These are phyloP conservation scores for Crotophaga sulcirostris DNA, from an alignment of 2,113 vertebrate species.

Conservation along the genomic window DNA sequence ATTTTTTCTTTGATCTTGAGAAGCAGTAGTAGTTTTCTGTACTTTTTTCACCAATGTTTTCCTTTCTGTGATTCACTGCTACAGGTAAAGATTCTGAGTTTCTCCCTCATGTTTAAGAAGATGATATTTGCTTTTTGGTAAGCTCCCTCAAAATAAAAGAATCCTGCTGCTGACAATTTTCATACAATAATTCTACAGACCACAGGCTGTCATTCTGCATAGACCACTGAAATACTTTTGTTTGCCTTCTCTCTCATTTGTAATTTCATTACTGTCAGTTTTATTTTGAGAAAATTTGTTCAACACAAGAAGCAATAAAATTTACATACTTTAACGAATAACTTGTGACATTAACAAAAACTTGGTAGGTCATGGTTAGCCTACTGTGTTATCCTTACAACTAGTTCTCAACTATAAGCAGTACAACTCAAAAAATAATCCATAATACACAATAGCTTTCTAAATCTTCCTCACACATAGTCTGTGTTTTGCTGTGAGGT, in stretches of 20 bases:
- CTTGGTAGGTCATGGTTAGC: not conserved
- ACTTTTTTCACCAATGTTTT: not conserved
- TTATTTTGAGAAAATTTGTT: not conserved
- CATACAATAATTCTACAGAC: not conserved
- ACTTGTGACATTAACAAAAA: not conserved
- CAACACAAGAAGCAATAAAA: not conserved
- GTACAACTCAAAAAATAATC: not conserved
- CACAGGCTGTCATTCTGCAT: not conserved
- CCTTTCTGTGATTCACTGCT: not conserved
- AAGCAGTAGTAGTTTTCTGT: not conserved
- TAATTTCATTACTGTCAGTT: not conserved
- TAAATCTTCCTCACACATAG: not conserved
- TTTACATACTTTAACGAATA: not conserved
- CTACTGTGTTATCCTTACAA: not conserved
- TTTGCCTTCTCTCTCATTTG: not conserved
- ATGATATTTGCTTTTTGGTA: not conserved
- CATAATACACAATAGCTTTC: not conserved
- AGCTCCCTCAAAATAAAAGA: not conserved
- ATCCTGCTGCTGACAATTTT: not conserved
- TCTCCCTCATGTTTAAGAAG: not conserved
- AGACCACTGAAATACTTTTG: not conserved
- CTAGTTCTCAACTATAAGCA: not conserved
- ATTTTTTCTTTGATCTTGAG: not conserved
- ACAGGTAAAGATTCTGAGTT: rapidly evolving
- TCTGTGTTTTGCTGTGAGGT: not conserved